These are phyloP conservation scores for Ageneiosus marmoratus DNA, from an alignment of 2,113 vertebrate species.

Conservation along the genomic window DNA sequence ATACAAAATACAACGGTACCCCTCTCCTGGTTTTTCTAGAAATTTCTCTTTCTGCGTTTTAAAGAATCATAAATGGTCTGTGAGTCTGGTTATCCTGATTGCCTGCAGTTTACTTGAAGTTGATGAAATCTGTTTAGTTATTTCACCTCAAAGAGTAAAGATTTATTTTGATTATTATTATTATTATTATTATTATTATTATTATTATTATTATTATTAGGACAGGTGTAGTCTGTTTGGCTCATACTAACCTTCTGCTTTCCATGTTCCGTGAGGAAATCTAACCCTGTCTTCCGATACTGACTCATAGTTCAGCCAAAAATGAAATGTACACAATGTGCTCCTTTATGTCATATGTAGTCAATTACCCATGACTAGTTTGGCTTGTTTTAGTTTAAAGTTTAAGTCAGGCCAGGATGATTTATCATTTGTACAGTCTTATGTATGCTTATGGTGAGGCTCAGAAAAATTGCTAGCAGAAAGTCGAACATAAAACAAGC, in stretches of 20 bases:
- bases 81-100: not conserved
- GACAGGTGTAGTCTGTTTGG: not conserved
- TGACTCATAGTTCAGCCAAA: not conserved
- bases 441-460: not conserved
- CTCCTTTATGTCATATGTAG: not conserved
- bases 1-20: not conserved
- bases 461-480: no score
- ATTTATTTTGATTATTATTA: not conserved
- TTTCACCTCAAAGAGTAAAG: not conserved
- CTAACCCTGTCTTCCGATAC: not conserved
- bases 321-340: not conserved
- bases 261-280: not conserved
- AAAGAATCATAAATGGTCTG: not conserved
- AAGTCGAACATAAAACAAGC: not conserved
- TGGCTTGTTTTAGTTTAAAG: no score
- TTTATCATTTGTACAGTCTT: no score
- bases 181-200: slow-evolving; percentile 5
- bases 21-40: slow-evolving; percentile 24
- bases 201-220: not conserved
- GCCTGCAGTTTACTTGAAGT: not conserved
- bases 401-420: not conserved
- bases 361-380: not conserved
- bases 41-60: slow-evolving; percentile 24
- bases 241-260: not conserved
- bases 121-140: slow-evolving; percentile 6